These are phyloP conservation scores for Betta splendens DNA, from an alignment of 2,797 vertebrate species.

Conservation along the genomic window DNA sequence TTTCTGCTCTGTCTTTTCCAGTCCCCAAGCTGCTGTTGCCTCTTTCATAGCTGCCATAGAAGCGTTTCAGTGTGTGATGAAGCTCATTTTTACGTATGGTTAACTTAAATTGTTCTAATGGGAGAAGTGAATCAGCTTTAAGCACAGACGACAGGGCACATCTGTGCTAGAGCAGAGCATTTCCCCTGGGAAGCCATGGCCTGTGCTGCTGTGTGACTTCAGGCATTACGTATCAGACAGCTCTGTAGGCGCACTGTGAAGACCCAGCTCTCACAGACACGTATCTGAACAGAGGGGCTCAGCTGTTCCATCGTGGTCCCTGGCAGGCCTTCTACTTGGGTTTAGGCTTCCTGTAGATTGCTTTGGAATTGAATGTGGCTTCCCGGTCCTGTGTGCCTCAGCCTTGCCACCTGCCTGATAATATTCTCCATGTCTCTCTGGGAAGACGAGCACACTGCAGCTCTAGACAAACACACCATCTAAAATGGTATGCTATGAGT, in stretches of 20 bases:
- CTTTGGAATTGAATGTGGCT: conserved; percentile 48
- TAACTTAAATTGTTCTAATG: conserved; percentile 6
- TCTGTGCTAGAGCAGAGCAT: conserved; percentile 16
- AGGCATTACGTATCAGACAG: neutral
- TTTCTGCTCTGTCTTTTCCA: no score
- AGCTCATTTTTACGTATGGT: neutral
- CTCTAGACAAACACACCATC: conserved; percentile 36
- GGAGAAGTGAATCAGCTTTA: conserved; percentile 20
- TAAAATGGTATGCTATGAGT: conserved; percentile 28
- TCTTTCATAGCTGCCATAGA: no score
- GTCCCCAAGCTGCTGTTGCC: no score
- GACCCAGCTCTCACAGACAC: conserved; percentile 4
- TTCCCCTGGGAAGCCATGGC: conserved; percentile 16
- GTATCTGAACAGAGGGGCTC: conserved; percentile 35
- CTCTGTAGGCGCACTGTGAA: conserved; percentile 6
- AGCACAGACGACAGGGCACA: neutral
- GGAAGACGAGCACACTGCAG: conserved; percentile 36
- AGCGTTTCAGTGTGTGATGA: no score
- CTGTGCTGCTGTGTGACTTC: neutral
- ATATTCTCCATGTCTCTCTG: conserved; percentile 13
- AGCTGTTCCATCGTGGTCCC: conserved; percentile 41
- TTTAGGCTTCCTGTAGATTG: conserved; percentile 35
- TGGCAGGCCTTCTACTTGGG: conserved; percentile 27
- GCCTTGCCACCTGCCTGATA: conserved; percentile 48
- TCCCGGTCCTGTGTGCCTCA: conserved; percentile 21